phyloP scores from a whole-genome alignment of 1,140 invertebrate genomes.

The Papilio dardanus region DNA sequence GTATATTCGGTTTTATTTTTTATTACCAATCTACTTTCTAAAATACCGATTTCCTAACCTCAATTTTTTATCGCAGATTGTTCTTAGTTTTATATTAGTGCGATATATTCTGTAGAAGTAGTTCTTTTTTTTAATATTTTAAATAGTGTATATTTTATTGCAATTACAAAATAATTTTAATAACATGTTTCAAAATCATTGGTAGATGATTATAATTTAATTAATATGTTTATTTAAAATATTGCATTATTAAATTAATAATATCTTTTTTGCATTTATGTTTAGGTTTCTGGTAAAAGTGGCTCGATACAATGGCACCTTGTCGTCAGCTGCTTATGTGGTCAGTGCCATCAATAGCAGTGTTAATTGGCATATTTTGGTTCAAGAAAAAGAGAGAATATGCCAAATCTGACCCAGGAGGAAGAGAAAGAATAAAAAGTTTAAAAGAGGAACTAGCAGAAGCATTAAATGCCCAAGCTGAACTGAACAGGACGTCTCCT shows the following conservation, averaged over 20 bases:
- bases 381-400: slow-evolving; percentile 84
- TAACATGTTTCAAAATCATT: neutral
- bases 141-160: neutral
- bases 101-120: too few species aligned
- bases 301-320: slow-evolving; percentile 81
- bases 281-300: slow-evolving; percentile 80
- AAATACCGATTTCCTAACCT: slow-evolving; percentile 1
- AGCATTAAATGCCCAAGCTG: slow-evolving; percentile 67
- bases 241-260: slow-evolving; percentile 31
- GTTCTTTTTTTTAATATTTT: neutral
- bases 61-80: neutral
- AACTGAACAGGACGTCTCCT: slow-evolving; percentile 58
- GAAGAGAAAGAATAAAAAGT: slow-evolving; percentile 81
- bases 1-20: neutral
- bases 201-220: neutral
- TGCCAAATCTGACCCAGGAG: slow-evolving; percentile 82
- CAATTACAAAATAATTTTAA: neutral
- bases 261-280: slow-evolving; percentile 46
- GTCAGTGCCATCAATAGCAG: slow-evolving; percentile 84
- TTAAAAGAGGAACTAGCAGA: slow-evolving; percentile 79
- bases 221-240: slow-evolving; percentile 17
- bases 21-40: neutral
- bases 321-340: slow-evolving; percentile 84
- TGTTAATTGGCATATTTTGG: slow-evolving; percentile 85
- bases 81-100: neutral